These are phyloP conservation scores for Syngnathus acus DNA, from an alignment of 2,797 vertebrate genomes.

Conservation along the genomic window DNA sequence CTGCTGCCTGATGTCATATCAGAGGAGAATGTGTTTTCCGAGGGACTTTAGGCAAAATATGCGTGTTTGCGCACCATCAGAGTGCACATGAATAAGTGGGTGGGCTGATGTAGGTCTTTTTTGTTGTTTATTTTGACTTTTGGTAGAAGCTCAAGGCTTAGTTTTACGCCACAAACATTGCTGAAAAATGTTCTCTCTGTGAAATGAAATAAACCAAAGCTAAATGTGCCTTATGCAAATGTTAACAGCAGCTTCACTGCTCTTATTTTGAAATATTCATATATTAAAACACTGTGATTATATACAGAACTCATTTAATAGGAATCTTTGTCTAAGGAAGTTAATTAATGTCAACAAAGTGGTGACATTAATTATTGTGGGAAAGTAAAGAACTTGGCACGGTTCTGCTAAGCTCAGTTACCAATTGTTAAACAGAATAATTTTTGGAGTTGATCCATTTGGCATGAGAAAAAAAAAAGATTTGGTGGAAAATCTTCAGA, in stretches of 20 bases:
- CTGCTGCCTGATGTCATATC: conserved; percentile 55
- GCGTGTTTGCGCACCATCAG: conserved; percentile 3
- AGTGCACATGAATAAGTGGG: conserved; percentile 29
- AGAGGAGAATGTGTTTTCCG: conserved; percentile 35
- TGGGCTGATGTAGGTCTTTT: conserved; percentile 29
- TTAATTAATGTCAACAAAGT: conserved; percentile 56
- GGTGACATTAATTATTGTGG: conserved; percentile 52
- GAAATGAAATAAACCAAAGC: conserved; percentile 23
- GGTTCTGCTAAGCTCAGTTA: background rate
- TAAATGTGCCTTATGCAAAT: conserved; percentile 37
- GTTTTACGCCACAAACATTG: conserved; percentile 11
- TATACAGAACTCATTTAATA: conserved; percentile 44
- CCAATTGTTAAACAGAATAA: background rate
- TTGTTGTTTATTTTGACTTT: conserved; percentile 32
- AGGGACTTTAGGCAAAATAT: conserved; percentile 25
- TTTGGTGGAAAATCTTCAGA: background rate
- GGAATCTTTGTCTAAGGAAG: conserved; percentile 50
- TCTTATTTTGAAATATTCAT: conserved; percentile 26
- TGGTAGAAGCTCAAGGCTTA: conserved; percentile 26
- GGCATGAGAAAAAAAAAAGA: background rate
- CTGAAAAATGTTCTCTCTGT: conserved; percentile 15
- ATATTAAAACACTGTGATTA: conserved; percentile 56
- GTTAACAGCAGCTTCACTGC: conserved; percentile 42
- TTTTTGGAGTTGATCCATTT: background rate
- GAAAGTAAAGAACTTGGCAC: conserved; percentile 29